phyloP scores from a whole-genome alignment of 2,797 vertebrate species.

The Glyptemys insculpta region DNA sequence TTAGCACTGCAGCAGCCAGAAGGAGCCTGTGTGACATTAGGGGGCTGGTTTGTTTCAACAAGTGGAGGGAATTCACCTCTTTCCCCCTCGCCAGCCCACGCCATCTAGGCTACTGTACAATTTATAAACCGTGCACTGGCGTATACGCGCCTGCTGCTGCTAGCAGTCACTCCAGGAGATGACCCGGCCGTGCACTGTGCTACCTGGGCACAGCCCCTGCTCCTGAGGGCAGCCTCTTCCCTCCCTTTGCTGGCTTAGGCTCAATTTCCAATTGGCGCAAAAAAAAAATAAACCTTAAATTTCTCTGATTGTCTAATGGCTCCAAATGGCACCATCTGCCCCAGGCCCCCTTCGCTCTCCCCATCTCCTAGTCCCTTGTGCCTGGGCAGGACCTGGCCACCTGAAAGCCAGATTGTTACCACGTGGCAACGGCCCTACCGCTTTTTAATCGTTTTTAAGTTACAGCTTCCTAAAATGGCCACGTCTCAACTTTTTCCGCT shows the following conservation, averaged over 20 bases:
- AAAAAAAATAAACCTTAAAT: too few relatives aligned
- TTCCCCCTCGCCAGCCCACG: rapidly evolving
- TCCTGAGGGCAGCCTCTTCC: background rate
- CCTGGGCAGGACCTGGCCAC: too few relatives aligned
- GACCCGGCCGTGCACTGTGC: background rate
- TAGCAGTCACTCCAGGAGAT: too few relatives aligned
- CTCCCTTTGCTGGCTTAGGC: background rate
- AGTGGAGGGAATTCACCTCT: background rate
- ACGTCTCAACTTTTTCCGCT: too few relatives aligned
- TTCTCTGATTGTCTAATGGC: background rate
- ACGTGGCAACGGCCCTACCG: too few relatives aligned
- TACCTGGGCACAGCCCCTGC: background rate
- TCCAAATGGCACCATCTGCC: background rate
- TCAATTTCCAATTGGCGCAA: background rate
- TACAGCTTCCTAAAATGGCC: too few relatives aligned
- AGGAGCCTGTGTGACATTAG: rapidly evolving
- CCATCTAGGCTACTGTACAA: rapidly evolving
- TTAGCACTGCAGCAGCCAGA: rapidly evolving
- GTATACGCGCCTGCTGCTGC: background rate
- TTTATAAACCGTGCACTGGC: background rate
- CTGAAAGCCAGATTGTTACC: too few relatives aligned
- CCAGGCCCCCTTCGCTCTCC: background rate
- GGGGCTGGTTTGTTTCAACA: rapidly evolving
- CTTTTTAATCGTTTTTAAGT: too few relatives aligned
- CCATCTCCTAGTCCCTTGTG: background rate